A percentile compares a stretch with the other conserved stretches of the same genome.
phyloP scores from a whole-genome alignment of 2,888 invertebrate species.

The Dynastes hyllus region DNA sequence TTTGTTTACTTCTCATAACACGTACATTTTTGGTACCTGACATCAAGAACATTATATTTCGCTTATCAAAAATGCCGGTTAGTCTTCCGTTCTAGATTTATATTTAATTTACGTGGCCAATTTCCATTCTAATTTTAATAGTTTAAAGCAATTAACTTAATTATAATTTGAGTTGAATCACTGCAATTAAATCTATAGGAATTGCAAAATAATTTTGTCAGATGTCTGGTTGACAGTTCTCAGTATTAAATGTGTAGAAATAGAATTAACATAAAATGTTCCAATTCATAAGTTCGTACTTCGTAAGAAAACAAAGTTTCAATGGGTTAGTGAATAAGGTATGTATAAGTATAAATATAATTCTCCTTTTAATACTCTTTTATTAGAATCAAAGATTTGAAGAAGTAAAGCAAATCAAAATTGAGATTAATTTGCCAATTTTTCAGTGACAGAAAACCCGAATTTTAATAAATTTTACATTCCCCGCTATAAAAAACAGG shows the following conservation, averaged over 20 bases:
- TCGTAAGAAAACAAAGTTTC: constrained; percentile 23
- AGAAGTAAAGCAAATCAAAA: too few species aligned
- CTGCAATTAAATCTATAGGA: neutral
- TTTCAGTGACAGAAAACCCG: too few species aligned
- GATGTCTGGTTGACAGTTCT: constrained; percentile 3
- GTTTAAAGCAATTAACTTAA: constrained; percentile 1
- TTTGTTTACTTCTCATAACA: too few species aligned
- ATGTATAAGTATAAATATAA: constrained; percentile 15
- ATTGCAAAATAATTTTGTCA: too few species aligned
- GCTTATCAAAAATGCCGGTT: neutral
- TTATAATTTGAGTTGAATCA: neutral
- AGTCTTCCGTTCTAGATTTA: neutral
- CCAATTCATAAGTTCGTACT: constrained; percentile 33
- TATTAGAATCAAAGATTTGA: neutral
- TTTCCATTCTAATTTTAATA: neutral
- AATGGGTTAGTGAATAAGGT: constrained; percentile 18
- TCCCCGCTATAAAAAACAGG: too few species aligned
- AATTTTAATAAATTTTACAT: too few species aligned
- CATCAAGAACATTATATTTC: too few species aligned
- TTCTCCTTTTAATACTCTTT: neutral
- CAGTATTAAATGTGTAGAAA: neutral
- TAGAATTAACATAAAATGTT: constrained; percentile 16
- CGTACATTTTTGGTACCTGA: too few species aligned
- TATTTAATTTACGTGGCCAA: neutral
- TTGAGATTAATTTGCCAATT: too few species aligned